A percentile compares a stretch with the other conserved stretches of the same genome.
Evolutionary conservation across 2,888 invertebrate species (phyloP).

Genomic region (Rhagonycha fulva): DNA sequence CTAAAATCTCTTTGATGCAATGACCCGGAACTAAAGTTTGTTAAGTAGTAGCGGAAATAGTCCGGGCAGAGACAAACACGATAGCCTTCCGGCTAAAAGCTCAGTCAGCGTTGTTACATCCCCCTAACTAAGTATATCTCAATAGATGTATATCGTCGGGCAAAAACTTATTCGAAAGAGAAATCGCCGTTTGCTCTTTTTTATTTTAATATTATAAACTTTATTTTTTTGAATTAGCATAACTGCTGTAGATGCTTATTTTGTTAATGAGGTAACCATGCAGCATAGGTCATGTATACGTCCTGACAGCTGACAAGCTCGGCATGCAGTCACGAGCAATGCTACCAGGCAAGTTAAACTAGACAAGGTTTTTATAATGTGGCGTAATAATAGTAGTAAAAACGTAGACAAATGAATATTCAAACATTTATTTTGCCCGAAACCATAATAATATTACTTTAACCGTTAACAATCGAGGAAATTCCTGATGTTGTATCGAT

Average conservation of each 20-base stretch:
- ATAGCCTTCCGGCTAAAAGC: conserved; percentile 41
- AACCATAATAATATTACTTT: not conserved
- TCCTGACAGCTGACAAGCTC: conserved; percentile 30
- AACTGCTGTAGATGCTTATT: conserved; percentile 28
- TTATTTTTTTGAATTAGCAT: conserved; percentile 27
- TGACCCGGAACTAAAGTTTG: conserved; percentile 43
- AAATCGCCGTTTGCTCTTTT: conserved; percentile 18
- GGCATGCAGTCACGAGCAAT: conserved; percentile 26
- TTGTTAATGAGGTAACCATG: conserved; percentile 31
- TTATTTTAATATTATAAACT: conserved; percentile 12
- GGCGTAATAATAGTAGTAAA: not conserved
- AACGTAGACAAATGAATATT: not conserved
- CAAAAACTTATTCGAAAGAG: conserved; percentile 14
- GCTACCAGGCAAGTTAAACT: conserved; percentile 16
- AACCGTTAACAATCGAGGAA: not conserved
- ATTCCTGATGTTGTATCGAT: not conserved
- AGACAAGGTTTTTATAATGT: not conserved
- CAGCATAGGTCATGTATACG: conserved; percentile 26
- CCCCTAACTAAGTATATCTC: conserved; percentile 15
- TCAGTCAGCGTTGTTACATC: conserved; percentile 34
- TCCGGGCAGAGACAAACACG: conserved; percentile 43
- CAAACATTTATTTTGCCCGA: not conserved
- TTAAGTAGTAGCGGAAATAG: conserved; percentile 45
- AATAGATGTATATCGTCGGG: conserved; percentile 21
- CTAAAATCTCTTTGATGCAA: conserved; percentile 36